phyloP scores from a whole-genome alignment of 2,113 vertebrate species.

The Thamnaconus septentrionalis region DNA sequence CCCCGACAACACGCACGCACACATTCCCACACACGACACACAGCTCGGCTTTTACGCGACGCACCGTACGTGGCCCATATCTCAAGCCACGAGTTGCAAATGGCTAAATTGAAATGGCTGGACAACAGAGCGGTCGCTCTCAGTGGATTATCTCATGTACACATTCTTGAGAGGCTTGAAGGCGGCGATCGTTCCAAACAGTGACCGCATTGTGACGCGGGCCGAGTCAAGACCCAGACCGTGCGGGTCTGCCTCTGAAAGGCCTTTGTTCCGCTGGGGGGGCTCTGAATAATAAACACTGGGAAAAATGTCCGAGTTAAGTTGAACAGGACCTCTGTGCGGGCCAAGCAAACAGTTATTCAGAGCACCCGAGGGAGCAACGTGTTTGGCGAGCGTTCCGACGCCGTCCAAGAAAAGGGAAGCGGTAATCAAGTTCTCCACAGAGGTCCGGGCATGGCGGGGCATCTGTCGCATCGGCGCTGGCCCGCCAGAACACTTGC shows the following conservation, averaged over 20 bases:
- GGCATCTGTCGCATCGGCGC: too few relatives aligned
- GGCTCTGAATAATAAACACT: conserved; percentile 59
- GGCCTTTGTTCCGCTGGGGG: conserved; percentile 62
- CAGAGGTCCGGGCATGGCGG: too few relatives aligned
- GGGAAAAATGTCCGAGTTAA: conserved; percentile 41
- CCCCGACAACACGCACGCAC: too few relatives aligned
- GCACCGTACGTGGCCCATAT: neutral
- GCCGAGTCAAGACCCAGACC: conserved; percentile 12
- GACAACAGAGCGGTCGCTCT: conserved; percentile 43
- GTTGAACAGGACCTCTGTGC: conserved; percentile 6
- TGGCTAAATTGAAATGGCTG: conserved; percentile 49
- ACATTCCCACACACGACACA: too few relatives aligned
- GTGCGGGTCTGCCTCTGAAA: conserved; percentile 35
- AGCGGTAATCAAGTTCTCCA: neutral
- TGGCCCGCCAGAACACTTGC: too few relatives aligned
- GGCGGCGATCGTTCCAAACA: conserved; percentile 49
- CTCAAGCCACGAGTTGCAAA: conserved; percentile 27
- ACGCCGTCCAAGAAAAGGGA: neutral
- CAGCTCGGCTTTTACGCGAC: too few relatives aligned
- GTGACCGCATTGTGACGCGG: conserved; percentile 65
- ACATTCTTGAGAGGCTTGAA: conserved; percentile 64
- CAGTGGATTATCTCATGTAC: conserved; percentile 55
- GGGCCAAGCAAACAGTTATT: conserved; percentile 39
- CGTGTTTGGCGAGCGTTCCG: too few relatives aligned
- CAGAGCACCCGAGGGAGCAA: neutral